Evolutionary conservation across 2,113 vertebrate species (phyloP), one percentile per base, ranked within the genome.

Genomic region (Scalopus aquaticus): DNA sequence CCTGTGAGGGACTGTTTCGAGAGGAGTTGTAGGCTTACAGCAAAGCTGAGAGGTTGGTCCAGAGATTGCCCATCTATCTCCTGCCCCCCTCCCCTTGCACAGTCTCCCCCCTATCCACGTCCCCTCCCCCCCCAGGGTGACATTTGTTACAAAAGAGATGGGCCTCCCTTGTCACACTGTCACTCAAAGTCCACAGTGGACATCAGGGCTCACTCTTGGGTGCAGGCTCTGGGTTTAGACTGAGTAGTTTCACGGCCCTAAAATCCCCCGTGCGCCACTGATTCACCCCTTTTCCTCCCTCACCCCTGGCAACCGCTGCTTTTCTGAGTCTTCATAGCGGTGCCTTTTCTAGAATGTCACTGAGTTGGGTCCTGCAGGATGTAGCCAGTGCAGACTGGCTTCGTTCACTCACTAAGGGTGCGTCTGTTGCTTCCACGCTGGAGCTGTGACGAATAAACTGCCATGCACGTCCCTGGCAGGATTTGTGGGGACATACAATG

Each of bases 131-230:
- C 39, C 16, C 24, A 6, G 26, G 1, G 6, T 9, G 0, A 13
- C 19, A 6, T 9, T 37, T 28, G 46, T 12, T 44, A 9, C 9
- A 4, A 28, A 60, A 15, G 1, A 0, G 6, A 35, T 3, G 32
- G 28, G 13, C 24, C 80, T 17, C 0, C 2, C 5, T 1, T 0
- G 51, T 30, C 22, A 42, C 3, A 20, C n/a, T 7, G 11, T 51
- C 51, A 9, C 30, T 9, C 24, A 11, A 67, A 30, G 62, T 12
- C 51, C 49, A 6, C 2, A 8, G 60, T 51, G 15, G 9, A 24
- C 42, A 0, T 8, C 5, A 32, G 30, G 26, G 51, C 17, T 54
- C 17, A 3, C 16, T 30, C 22, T 26, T 17, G 24, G n/a, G 44
- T 0, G 2, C 56, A 0, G n/a, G 17, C 85, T 37, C 2, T 7